Percentiles rank a stretch among this genome's conserved stretches.
Evolutionary conservation across 2,797 vertebrate genomes (phyloP).

Genomic region (Glyptemys insculpta): DNA sequence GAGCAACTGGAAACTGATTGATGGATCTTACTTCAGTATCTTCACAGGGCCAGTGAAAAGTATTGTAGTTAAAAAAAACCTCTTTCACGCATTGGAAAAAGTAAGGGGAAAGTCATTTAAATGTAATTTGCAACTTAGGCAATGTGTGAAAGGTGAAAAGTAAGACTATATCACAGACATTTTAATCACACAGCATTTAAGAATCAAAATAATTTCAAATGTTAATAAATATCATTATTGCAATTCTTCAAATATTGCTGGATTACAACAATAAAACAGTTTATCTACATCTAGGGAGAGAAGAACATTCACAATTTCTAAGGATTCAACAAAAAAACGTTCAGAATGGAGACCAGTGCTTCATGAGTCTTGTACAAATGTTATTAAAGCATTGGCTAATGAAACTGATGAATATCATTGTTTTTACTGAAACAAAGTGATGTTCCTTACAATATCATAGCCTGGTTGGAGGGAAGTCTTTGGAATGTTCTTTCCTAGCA

Average conservation of each 20-base stretch:
- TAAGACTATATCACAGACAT: neutral
- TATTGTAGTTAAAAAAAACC: constrained; percentile 2
- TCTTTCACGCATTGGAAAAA: neutral
- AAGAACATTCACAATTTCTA: neutral
- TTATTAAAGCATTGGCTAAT: neutral
- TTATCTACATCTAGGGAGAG: neutral
- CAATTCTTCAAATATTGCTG: neutral
- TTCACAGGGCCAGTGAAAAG: constrained; percentile 81
- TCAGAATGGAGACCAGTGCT: neutral
- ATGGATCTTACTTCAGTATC: constrained; percentile 84
- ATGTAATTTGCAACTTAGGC: neutral
- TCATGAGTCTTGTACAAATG: neutral
- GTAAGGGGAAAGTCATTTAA: neutral
- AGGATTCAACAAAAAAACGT: neutral
- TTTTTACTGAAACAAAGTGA: neutral
- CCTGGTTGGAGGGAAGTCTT: neutral
- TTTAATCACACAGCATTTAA: neutral
- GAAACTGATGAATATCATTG: neutral
- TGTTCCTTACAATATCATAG: neutral
- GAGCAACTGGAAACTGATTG: constrained; percentile 89
- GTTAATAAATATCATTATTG: neutral
- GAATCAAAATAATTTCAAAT: neutral
- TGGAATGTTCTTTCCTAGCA: neutral
- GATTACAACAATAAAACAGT: neutral
- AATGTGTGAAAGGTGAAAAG: neutral